Base-by-base conservation (phyloP, 2,113 vertebrate genomes). In the Salvelinus alpinus region DNA sequence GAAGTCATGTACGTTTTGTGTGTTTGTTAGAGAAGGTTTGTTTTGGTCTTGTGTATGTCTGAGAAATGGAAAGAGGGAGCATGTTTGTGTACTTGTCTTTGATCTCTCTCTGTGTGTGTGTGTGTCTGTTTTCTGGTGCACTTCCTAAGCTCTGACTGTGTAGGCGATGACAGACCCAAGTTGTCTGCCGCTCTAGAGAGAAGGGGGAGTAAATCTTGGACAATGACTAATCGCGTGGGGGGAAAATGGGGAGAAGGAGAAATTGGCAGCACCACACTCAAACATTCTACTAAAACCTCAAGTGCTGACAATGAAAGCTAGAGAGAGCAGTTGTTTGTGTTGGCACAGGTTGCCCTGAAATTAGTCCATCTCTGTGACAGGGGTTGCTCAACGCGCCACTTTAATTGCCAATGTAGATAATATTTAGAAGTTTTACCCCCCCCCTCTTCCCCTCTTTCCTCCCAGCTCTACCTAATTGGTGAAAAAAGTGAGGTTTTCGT, bases 401-500 rank as follows among this genome's bases (percentile, higher is more conserved):
- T 84, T 51, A 90, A 93, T 89, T 93, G 88, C 91, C 88, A 88
- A 77, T 90, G 94, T 95, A 92, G 92, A 89, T 94, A 91, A 93
- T 92, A 91, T 91, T 92, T 89, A 89, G 91, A 93, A 88, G 86
- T 82, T 84, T 86, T 86, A 74, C 85, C 78, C 87, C 85, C 85
- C 78, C 87, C 31, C 34, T 34, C 34, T 34, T 34, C 9, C 38
- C 9, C 38, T 44, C 38, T 44, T 44, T 9, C 38, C 9, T 85
- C 82, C 90, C 83, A 86, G 86, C 88, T 85, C 84, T 71, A 77
- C 89, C 94, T 94, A 90, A 96, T 85, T 96, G 93, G 93, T 95
- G 94, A 94, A 95, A 95, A 95, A 95, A 95, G 92, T 95, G 82
- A 94, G 91, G 90, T 95, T 95, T 95, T 90, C 93, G 90, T 89